phyloP scores from a whole-genome alignment of 23 tunicate species.

The Aplidium turbinatum region DNA sequence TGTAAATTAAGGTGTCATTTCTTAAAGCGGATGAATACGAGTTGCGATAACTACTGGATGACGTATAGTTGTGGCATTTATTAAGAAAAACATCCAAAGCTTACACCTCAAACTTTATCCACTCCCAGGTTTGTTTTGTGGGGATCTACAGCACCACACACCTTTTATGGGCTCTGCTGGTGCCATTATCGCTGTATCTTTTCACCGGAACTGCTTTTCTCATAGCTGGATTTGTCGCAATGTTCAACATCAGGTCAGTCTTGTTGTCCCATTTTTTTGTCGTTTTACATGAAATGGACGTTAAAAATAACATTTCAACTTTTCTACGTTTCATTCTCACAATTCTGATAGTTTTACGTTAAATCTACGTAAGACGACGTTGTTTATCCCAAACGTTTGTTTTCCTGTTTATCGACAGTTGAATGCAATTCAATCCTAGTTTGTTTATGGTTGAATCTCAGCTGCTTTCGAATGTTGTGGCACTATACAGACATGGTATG shows the following conservation, averaged over 20 bases:
- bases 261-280: not conserved
- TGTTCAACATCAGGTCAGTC: constrained; percentile 75
- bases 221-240: constrained; percentile 78
- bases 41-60: not conserved
- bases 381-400: too few species aligned
- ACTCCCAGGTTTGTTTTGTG: constrained; percentile 70
- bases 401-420: too few species aligned
- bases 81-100: too few species aligned
- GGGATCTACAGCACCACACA: constrained; percentile 67
- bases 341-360: too few species aligned
- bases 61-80: too few species aligned
- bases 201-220: constrained; percentile 73
- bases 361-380: too few species aligned
- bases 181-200: constrained; percentile 57
- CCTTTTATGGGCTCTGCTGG: constrained; percentile 59
- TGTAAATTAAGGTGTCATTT: too few species aligned
- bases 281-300: not conserved
- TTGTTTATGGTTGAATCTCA: too few species aligned
- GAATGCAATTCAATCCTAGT: too few species aligned
- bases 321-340: not conserved
- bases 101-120: too few species aligned
- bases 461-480: too few species aligned
- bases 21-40: not conserved
- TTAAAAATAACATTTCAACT: not conserved
- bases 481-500: too few species aligned